Conservation (phyloP, 2,888 invertebrate species). For the Nematopogon swammerdamellus region DNA sequence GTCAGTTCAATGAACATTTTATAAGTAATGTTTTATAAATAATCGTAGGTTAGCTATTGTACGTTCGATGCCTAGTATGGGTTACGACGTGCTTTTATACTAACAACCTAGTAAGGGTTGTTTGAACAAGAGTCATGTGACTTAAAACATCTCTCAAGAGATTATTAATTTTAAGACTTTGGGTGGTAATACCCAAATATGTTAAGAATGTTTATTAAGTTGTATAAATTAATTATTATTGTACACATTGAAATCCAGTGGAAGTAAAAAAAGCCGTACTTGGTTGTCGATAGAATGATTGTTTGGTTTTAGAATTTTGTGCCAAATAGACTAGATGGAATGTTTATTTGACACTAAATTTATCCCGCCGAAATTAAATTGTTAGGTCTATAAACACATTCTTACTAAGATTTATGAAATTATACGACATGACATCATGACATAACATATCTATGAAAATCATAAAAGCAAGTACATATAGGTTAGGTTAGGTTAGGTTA, state of each 20-base stretch:
- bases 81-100: not conserved
- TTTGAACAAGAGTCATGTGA: not conserved
- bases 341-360: constrained; percentile 50
- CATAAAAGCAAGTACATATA: too few relatives aligned
- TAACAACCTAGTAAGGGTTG: not conserved
- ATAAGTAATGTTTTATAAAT: not conserved
- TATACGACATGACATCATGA: too few relatives aligned
- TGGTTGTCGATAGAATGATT: too few relatives aligned
- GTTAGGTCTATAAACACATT: constrained; percentile 16
- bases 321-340: constrained; percentile 44
- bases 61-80: not conserved
- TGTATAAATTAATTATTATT: not conserved
- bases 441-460: too few relatives aligned
- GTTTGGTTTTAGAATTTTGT: constrained; percentile 31
- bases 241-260: not conserved
- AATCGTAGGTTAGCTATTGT: not conserved
- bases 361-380: constrained; percentile 8
- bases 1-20: not conserved
- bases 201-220: not conserved
- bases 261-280: too few relatives aligned
- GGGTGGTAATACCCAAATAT: not conserved
- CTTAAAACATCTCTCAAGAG: not conserved
- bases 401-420: not conserved
- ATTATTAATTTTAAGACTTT: not conserved
- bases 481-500: too few relatives aligned